Conservation (phyloP, 2,113 vertebrate species). For the Eubucco bourcierii region DNA sequence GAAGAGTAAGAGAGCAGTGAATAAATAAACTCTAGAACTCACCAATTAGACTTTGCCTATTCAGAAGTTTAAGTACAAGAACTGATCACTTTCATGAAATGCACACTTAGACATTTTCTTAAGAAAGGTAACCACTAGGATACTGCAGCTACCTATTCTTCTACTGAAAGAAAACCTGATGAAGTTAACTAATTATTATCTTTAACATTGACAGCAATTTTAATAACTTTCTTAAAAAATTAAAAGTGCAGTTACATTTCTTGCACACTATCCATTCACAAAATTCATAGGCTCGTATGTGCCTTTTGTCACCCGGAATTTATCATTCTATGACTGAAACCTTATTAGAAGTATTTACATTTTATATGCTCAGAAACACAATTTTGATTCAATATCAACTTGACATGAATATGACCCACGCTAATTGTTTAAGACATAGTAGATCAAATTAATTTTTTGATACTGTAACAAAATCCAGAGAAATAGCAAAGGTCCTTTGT, state of each 20-base stretch:
- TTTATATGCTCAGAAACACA: not conserved
- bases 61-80: not conserved
- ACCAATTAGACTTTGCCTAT: not conserved
- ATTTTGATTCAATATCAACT: not conserved
- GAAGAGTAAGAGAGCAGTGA: not conserved
- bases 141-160: not conserved
- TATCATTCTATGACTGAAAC: not conserved
- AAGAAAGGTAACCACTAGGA: not conserved
- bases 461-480: not conserved
- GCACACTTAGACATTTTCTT: not conserved
- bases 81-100: not conserved
- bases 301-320: slow-evolving; percentile 26
- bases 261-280: not conserved
- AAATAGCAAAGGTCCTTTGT: not conserved
- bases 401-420: not conserved
- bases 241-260: not conserved
- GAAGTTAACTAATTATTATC: not conserved
- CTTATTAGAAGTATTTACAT: not conserved
- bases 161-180: not conserved
- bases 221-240: not conserved
- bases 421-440: not conserved
- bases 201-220: not conserved
- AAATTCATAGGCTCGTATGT: not conserved
- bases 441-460: not conserved
- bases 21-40: not conserved